Evolutionary conservation across 2,113 vertebrate species (phyloP), one percentile per base, ranked within the genome.

Genomic region (Nansenia antarctica): DNA sequence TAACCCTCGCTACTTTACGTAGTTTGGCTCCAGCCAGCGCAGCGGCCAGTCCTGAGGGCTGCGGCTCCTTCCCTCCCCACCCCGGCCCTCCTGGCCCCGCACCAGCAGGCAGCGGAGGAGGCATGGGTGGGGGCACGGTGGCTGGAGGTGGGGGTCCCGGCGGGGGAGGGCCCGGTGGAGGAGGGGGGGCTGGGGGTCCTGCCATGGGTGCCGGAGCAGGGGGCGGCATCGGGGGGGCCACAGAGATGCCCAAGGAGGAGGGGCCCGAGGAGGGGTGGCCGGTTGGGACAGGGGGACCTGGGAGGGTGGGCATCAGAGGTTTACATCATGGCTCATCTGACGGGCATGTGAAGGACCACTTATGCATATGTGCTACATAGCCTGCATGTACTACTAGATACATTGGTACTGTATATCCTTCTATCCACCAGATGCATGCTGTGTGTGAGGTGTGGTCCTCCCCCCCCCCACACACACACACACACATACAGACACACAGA

Each of bases 11-110:
- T 9, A 97, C 96, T 93, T 94, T 96, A 65, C 98, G 95, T 59
- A 99, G 92, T 92, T 99, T 99, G 89, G 98, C 98, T 86, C 97
- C 96, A 39, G 98, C 97, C 88, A 99, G 88, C 22, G 97, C 97
- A 0, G 97, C 97, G 1, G 97, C 97, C 49, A 99, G 92, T 74
- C 97, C 97, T 5, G 96, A 95, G 77, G 96, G 95, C 78, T 88
- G 87, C n/a, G 77, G 81, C 72, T 87, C 84, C 0, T 58, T 31
- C 6, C 55, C 55, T 18, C 12, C 27, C 75, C 90, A 83, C 37
- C 95, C 95, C 18, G 83, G 88, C 47, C 85, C 68, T 1, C 91
- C 92, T 52, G 91, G 91, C 30, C 93, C 90, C 1, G 89, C 92
- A 0, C 95, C 91, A 0, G 86, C 82, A 0, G 96, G 96, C 83